Evolutionary conservation across 2,113 vertebrate species (phyloP), one percentile per base, ranked within the genome.

Genomic region (Dicaeum eximium): DNA sequence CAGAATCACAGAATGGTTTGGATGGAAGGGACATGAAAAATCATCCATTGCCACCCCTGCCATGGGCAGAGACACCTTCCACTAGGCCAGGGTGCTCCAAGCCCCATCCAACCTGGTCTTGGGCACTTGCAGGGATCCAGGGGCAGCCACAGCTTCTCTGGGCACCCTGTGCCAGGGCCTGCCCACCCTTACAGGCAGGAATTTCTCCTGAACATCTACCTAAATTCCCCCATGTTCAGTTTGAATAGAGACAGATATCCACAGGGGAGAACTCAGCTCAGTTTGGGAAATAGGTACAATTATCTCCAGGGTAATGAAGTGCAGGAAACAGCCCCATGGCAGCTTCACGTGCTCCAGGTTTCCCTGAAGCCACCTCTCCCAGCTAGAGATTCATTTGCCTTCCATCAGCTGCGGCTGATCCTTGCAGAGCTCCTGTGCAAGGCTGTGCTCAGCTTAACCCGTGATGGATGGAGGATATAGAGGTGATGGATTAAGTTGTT

Each of bases 401-500:
- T 81, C 42, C 27, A 14, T 60, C 51, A 48, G 65, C 1, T 0
- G 0, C 1, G 11, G 57, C 57, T 81, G 51, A 87, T 17, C 23
- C 1, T 5, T 7, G 70, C 60, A 31, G 17, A 27, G 61, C 78
- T 86, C 17, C 22, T 31, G 35, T 65, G n/a, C 35, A n/a, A 37
- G 66, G 72, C 80, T 8, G 1, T 30, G 54, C 72, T 80, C 54
- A 80, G 19, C 75, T 86, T 33, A 45, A 88, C 65, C 53, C 13
- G 0, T 69, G 93, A 71, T 38, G 61, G 70, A 92, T 90, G 70
- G 40, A 23, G 58, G 75, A 30, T 53, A 53, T 77, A 86, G 88
- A 91, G 64, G 86, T 93, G 91, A 88, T 80, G 80, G 67, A 89
- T 90, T 47, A 44, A 87, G 57, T 45, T 75, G 85, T 67, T 96